Evolutionary conservation across 1,140 invertebrate species (phyloP).

Genomic region (Drosophila orosa): DNA sequence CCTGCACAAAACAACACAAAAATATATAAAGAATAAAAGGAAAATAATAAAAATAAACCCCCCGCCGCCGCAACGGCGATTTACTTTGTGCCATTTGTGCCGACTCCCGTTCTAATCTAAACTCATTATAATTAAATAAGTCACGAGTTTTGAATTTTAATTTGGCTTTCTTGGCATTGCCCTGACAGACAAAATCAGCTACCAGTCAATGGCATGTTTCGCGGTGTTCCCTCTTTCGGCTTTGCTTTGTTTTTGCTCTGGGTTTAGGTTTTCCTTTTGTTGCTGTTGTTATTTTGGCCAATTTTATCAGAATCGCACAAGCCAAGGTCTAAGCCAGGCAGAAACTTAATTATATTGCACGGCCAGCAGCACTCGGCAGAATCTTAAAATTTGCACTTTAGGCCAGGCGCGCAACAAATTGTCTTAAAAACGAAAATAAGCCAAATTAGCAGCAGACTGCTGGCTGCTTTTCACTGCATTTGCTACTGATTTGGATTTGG

Average conservation of each 20-base stretch:
- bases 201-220: constrained; percentile 72
- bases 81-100: constrained; percentile 72
- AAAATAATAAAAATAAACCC: constrained; percentile 16
- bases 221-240: constrained; percentile 35
- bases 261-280: neutral
- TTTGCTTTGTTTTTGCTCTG: constrained; percentile 8
- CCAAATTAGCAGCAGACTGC: constrained; percentile 77
- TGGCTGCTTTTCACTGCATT: constrained; percentile 38
- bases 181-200: constrained; percentile 72
- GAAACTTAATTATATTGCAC: constrained; percentile 82
- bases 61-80: constrained; percentile 6
- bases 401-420: constrained; percentile 75
- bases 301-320: constrained; percentile 82
- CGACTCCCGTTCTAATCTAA: constrained; percentile 81
- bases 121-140: constrained; percentile 83
- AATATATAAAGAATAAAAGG: neutral
- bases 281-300: constrained; percentile 61
- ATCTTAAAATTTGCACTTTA: constrained; percentile 83
- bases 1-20: constrained; percentile 9
- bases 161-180: constrained; percentile 64
- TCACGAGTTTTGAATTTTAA: constrained; percentile 83
- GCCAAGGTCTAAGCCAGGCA: constrained; percentile 76
- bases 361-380: constrained; percentile 48
- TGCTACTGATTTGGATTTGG: constrained; percentile 71
- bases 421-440: constrained; percentile 78